Evolutionary conservation across 2,113 vertebrate genomes (phyloP), one percentile per base, ranked within the genome.

Genomic region (Albula goreensis): DNA sequence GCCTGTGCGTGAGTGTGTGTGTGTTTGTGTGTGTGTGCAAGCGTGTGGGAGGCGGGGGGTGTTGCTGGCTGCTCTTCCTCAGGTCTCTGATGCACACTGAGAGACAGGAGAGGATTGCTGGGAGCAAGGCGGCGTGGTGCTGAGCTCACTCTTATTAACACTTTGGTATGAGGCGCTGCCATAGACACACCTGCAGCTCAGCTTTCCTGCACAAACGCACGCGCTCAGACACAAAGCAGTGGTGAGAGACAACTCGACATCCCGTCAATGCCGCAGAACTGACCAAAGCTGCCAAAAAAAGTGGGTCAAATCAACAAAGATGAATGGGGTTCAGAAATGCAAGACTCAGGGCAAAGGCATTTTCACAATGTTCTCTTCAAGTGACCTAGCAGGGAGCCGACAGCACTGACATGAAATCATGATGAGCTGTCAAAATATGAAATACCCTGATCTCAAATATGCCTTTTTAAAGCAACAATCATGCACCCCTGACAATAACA

Each of bases 101-200:
- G 25, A 80, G 63, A 78, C 17, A 57, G 83, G 70, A 25, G 87
- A 78, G 70, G 52, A 53, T 17, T 31, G 53, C 80, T 50, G 63
- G 17, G 5, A 25, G 83, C 57, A 2, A 56, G 77, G 52, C 0
- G 82, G 78, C 50, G 79, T 41, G 50, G 53, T 11, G 9, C 83
- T 81, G n/a, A 56, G 66, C 63, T 56, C 81, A 60, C 85, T 83
- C 83, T 87, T 89, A 88, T 90, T 89, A 90, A 89, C 89, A 89
- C 87, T 83, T 88, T 57, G 41, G 82, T 88, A 83, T 77, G 83
- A 85, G 82, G 57, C 83, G 53, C 31, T 31, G 79, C 50, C 5
- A n/a, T 2, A 49, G 5, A 41, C 79, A 80, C 49, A 41, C 2
- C 79, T 41, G 13, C 25, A n/a, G 74, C 52, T 53, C 66, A 51